A percentile compares a stretch with the other conserved stretches of the same genome.
Evolutionary conservation across 2,113 vertebrate genomes (phyloP).

Genomic region (Falcunculus frontatus): DNA sequence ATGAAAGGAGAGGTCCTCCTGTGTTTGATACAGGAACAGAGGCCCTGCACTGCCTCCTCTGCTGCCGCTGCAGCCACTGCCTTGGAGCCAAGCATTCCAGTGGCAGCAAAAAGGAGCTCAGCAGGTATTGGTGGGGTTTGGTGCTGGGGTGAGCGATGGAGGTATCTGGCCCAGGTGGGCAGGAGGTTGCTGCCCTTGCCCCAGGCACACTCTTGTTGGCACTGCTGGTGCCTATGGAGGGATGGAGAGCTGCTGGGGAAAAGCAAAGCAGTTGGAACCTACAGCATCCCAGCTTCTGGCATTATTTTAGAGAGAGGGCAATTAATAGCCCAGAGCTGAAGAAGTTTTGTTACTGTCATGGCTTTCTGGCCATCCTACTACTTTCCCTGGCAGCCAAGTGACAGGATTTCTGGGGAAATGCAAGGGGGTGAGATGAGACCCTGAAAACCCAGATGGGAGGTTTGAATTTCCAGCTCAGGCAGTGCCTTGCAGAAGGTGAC

Average conservation of each 20-base stretch:
- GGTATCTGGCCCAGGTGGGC: neutral
- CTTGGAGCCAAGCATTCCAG: rapidly evolving
- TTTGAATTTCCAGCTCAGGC: neutral
- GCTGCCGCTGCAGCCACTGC: neutral
- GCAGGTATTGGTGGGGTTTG: neutral
- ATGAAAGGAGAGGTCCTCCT: neutral
- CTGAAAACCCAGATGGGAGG: neutral
- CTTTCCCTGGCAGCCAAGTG: neutral
- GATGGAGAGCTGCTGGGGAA: neutral
- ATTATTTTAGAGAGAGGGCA: neutral
- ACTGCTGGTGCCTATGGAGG: neutral
- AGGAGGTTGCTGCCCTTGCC: neutral
- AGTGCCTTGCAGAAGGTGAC: neutral
- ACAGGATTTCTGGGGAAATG: neutral
- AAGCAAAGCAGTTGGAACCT: neutral
- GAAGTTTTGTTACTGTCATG: neutral
- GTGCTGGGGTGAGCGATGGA: neutral
- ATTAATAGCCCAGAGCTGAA: neutral
- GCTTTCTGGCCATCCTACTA: neutral
- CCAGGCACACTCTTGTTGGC: neutral
- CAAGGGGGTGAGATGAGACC: neutral
- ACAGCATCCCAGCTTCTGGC: neutral
- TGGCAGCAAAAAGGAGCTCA: neutral
- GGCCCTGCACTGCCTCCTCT: neutral
- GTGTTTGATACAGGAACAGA: neutral